These are phyloP conservation scores for Xiphophorus couchianus DNA, from an alignment of 2,113 vertebrate species.

Conservation along the genomic window DNA sequence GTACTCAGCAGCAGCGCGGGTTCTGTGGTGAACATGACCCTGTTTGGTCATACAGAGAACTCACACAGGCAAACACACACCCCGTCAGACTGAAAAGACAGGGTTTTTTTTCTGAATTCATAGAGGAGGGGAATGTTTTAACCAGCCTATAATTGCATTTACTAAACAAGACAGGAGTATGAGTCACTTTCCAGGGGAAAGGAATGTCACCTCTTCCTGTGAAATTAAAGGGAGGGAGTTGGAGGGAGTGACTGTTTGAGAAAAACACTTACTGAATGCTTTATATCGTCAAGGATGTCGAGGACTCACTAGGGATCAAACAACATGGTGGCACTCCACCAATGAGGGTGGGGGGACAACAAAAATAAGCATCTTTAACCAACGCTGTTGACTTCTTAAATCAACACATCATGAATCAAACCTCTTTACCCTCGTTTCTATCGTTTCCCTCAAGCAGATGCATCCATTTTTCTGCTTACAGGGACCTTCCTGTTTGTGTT, in stretches of 20 bases:
- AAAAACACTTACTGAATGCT: conserved; percentile 52
- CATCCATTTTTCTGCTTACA: conserved; percentile 52
- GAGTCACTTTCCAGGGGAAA: conserved; percentile 64
- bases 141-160: conserved; percentile 54
- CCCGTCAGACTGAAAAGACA: not conserved
- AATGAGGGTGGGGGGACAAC: conserved; percentile 27
- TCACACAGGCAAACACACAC: conserved; percentile 27
- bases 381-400: conserved; percentile 45
- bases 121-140: conserved; percentile 35
- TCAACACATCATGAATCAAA: conserved; percentile 33
- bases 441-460: conserved; percentile 40
- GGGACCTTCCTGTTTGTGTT: conserved; percentile 69
- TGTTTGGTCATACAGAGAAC: conserved; percentile 53
- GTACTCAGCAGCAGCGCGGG: conserved; percentile 16
- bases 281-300: conserved; percentile 47
- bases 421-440: conserved; percentile 19
- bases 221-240: conserved; percentile 45
- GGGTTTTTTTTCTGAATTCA: conserved; percentile 35
- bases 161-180: conserved; percentile 61
- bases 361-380: conserved; percentile 54
- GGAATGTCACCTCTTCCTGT: conserved; percentile 66
- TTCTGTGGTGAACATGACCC: conserved; percentile 54
- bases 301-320: conserved; percentile 51
- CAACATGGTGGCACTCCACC: conserved; percentile 25
- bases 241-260: conserved; percentile 27